Evolutionary conservation across 2,113 vertebrate genomes (phyloP).

Genomic region (Eublepharis macularius): DNA sequence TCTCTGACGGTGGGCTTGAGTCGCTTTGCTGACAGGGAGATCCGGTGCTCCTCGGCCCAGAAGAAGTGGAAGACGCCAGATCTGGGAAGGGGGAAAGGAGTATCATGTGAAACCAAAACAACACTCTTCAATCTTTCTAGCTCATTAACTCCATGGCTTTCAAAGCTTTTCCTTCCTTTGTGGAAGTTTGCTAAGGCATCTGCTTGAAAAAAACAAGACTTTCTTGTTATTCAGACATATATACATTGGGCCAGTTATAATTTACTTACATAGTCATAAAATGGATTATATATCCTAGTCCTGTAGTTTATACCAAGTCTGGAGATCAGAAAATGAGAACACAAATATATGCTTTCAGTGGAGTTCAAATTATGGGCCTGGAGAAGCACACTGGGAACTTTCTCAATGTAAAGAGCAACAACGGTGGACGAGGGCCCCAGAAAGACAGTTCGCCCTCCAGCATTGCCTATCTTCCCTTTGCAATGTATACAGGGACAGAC

Average conservation of each 20-base stretch:
- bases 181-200: neutral
- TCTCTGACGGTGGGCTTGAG: conserved; percentile 76
- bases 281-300: neutral
- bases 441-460: no score
- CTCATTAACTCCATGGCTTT: neutral
- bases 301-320: no score
- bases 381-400: no score
- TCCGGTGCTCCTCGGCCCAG: conserved; percentile 81
- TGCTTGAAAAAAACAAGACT: neutral
- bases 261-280: neutral
- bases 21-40: conserved; percentile 87
- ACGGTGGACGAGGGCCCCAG: no score
- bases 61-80: conserved; percentile 72
- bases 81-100: conserved; percentile 66
- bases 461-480: no score
- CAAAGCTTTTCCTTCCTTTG: neutral
- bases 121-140: neutral
- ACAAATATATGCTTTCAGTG: no score
- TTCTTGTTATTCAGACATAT: neutral
- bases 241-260: neutral
- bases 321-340: no score
- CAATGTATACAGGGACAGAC: no score
- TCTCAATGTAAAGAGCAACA: no score
- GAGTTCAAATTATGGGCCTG: no score
- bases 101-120: neutral